A percentile compares a stretch with the other conserved stretches of the same genome.
These are phyloP conservation scores for Athene noctua DNA, from an alignment of 2,113 vertebrate genomes.

Conservation along the genomic window DNA sequence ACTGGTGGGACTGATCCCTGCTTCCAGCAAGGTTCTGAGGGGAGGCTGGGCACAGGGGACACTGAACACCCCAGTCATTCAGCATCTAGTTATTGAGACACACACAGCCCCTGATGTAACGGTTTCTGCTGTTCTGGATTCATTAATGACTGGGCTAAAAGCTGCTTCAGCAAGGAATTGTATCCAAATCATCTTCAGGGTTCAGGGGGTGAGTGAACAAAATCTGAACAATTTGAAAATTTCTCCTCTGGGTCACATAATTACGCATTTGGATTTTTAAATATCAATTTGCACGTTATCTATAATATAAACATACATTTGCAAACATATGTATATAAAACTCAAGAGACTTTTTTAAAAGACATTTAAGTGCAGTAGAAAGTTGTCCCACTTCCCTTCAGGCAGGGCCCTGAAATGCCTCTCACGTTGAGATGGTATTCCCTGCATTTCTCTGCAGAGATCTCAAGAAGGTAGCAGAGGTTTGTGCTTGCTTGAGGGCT, in stretches of 20 bases:
- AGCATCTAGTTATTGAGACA: rapidly evolving
- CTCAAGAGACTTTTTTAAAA: background rate
- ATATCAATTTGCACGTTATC: background rate
- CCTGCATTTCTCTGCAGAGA: background rate
- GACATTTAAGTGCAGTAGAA: rapidly evolving
- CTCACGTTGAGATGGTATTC: background rate
- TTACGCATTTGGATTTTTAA: background rate
- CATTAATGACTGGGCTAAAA: background rate
- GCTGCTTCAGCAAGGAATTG: background rate
- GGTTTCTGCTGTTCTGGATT: background rate
- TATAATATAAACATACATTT: background rate
- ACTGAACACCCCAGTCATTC: background rate
- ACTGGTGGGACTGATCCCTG: background rate
- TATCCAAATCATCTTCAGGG: background rate
- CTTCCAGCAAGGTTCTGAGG: background rate
- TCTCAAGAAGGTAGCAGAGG: background rate
- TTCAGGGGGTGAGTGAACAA: background rate
- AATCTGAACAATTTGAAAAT: background rate
- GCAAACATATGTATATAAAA: background rate
- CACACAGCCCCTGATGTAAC: background rate
- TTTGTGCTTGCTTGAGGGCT: background rate
- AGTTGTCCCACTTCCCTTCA: background rate
- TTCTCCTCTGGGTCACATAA: background rate
- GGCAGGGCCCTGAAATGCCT: background rate
- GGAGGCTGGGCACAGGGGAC: rapidly evolving